Conservation (phyloP, 2,113 vertebrate species). For the Sinocyclocheilus anophthalmus region DNA sequence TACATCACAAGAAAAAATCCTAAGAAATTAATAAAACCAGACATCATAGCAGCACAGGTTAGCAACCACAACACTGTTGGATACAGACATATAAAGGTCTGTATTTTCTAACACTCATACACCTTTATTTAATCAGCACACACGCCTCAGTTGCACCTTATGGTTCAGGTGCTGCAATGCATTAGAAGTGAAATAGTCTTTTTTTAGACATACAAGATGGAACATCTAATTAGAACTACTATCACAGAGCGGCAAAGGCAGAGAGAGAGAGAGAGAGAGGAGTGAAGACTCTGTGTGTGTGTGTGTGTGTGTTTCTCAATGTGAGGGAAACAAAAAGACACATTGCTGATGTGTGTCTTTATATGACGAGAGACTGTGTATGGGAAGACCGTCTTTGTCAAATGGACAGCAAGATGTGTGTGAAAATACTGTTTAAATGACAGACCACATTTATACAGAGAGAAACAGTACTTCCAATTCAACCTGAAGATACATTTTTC, state of each 20-base stretch:
- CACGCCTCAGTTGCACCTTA: background rate
- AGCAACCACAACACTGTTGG: background rate
- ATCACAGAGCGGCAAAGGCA: background rate
- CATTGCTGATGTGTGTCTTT: background rate
- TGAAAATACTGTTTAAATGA: background rate
- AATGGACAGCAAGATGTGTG: background rate
- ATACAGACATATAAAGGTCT: background rate
- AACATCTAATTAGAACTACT: slow-evolving; percentile 10
- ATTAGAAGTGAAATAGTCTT: slow-evolving; percentile 34
- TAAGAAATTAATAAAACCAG: no score
- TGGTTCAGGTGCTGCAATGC: slow-evolving; percentile 15
- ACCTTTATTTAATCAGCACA: background rate
- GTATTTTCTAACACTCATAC: background rate
- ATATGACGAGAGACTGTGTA: background rate
- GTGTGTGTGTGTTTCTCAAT: background rate
- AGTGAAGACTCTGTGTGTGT: background rate
- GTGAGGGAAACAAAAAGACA: background rate
- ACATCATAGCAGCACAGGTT: background rate
- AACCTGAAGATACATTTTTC: background rate
- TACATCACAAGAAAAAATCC: no score
- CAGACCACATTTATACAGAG: background rate
- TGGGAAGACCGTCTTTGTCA: background rate
- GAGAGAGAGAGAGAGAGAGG: background rate
- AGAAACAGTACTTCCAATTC: background rate
- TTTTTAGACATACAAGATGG: slow-evolving; percentile 9